A percentile compares a stretch with the other conserved stretches of the same genome.
Evolutionary conservation across 2,888 invertebrate genomes (phyloP).

Genomic region (Brenthis hecate): DNA sequence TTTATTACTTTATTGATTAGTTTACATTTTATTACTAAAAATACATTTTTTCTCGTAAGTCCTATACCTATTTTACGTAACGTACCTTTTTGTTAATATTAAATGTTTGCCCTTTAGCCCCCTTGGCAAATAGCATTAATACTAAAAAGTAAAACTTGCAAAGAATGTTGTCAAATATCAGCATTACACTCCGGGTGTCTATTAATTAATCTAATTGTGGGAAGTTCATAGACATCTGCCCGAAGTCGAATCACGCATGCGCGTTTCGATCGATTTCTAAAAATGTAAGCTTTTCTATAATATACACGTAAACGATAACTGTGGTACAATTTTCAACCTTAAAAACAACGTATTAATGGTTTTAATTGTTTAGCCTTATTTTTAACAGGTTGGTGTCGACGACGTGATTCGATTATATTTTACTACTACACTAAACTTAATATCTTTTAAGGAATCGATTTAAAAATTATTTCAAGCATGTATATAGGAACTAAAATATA

Average conservation of each 20-base stretch:
- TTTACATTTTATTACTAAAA: too few relatives aligned
- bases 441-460: neutral
- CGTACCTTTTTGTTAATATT: too few relatives aligned
- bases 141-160: neutral
- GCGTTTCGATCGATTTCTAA: conserved; percentile 63
- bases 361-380: conserved; percentile 3
- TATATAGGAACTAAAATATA: neutral
- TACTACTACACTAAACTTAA: conserved; percentile 8
- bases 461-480: neutral
- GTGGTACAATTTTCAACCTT: conserved; percentile 26
- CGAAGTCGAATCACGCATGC: conserved; percentile 57
- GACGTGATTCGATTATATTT: conserved; percentile 20
- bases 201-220: conserved; percentile 29
- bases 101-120: too few relatives aligned
- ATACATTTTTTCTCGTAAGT: too few relatives aligned
- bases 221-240: conserved; percentile 1
- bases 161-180: too few relatives aligned
- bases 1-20: too few relatives aligned
- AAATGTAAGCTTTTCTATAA: conserved; percentile 57
- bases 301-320: conserved; percentile 41
- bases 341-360: conserved; percentile 3
- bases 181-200: conserved; percentile 6
- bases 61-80: too few relatives aligned
- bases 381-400: conserved; percentile 32
- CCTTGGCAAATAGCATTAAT: too few relatives aligned